Conservation (phyloP, 2,888 invertebrate genomes). For the Nephrotoma appendiculata region DNA sequence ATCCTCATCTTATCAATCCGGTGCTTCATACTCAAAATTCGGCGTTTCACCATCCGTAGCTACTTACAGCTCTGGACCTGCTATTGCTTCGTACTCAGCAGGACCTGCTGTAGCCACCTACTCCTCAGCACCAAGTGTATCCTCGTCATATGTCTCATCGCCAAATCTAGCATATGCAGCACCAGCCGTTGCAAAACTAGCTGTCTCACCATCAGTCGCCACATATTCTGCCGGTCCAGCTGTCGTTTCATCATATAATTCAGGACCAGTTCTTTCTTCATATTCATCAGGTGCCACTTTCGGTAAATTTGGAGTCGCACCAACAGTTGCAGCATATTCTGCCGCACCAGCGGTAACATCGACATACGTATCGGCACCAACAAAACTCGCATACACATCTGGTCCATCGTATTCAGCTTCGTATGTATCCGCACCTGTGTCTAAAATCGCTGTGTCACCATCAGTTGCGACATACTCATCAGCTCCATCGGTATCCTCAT, state of each 20-base stretch:
- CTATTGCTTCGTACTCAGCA: constrained; percentile 7
- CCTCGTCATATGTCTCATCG: constrained; percentile 28
- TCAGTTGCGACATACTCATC: constrained; percentile 13
- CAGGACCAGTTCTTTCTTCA: constrained; percentile 4
- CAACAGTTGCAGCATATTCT: constrained; percentile 6
- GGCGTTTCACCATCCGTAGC: constrained; percentile 12
- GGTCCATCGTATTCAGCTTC: constrained; percentile 9
- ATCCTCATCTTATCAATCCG: constrained; percentile 13
- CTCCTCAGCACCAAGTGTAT: constrained; percentile 33
- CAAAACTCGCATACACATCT: constrained; percentile 11
- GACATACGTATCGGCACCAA: constrained; percentile 7
- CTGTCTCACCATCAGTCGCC: constrained; percentile 9
- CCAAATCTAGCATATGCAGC: constrained; percentile 11
- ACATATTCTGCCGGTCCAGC: neutral
- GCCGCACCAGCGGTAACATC: constrained; percentile 2
- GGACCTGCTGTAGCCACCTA: constrained; percentile 28
- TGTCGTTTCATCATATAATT: constrained; percentile 14
- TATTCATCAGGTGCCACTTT: neutral
- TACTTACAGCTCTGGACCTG: constrained; percentile 12
- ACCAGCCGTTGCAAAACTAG: constrained; percentile 14
- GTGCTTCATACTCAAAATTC: constrained; percentile 10
- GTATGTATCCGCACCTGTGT: constrained; percentile 15
- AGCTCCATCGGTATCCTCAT: constrained; percentile 17
- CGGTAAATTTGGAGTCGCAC: neutral
- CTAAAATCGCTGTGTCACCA: constrained; percentile 11